Evolutionary conservation across 2,888 invertebrate species (phyloP).

Genomic region (Morpho achilles): DNA sequence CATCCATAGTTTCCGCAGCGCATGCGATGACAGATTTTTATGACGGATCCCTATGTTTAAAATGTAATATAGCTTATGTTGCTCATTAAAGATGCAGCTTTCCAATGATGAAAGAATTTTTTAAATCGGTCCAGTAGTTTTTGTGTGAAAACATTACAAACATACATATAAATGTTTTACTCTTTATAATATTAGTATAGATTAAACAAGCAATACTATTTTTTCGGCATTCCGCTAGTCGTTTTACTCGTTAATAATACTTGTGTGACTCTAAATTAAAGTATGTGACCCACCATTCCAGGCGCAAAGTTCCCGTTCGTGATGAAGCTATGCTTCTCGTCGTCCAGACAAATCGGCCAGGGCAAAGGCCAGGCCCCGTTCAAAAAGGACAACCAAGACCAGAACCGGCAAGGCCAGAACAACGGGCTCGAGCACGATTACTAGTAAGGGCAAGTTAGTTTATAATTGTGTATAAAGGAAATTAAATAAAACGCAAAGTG

Average conservation of each 20-base stretch:
- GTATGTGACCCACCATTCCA: slow-evolving; percentile 61
- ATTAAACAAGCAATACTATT: too few relatives aligned
- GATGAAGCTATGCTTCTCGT: slow-evolving; percentile 98
- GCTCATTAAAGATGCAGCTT: too few relatives aligned
- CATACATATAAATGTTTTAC: too few relatives aligned
- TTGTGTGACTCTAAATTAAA: background rate
- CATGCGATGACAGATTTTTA: too few relatives aligned
- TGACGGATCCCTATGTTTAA: too few relatives aligned
- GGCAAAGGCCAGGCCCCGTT: slow-evolving; percentile 57
- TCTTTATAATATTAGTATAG: too few relatives aligned
- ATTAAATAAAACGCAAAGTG: slow-evolving; percentile 27
- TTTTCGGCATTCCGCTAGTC: too few relatives aligned
- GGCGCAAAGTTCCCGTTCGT: slow-evolving; percentile 99
- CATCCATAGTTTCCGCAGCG: too few relatives aligned
- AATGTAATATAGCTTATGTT: too few relatives aligned
- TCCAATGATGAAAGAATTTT: too few relatives aligned
- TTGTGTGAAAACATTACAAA: too few relatives aligned
- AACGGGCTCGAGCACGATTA: slow-evolving; percentile 68
- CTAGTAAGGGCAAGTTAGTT: slow-evolving; percentile 54
- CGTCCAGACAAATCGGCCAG: slow-evolving; percentile 77
- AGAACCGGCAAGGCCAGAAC: slow-evolving; percentile 57
- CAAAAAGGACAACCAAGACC: slow-evolving; percentile 37
- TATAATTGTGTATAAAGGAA: slow-evolving; percentile 9
- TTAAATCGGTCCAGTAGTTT: too few relatives aligned
- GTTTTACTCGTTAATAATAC: background rate